These are phyloP conservation scores for Leucoma salicis DNA, from an alignment of 2,888 invertebrate species.

Conservation along the genomic window DNA sequence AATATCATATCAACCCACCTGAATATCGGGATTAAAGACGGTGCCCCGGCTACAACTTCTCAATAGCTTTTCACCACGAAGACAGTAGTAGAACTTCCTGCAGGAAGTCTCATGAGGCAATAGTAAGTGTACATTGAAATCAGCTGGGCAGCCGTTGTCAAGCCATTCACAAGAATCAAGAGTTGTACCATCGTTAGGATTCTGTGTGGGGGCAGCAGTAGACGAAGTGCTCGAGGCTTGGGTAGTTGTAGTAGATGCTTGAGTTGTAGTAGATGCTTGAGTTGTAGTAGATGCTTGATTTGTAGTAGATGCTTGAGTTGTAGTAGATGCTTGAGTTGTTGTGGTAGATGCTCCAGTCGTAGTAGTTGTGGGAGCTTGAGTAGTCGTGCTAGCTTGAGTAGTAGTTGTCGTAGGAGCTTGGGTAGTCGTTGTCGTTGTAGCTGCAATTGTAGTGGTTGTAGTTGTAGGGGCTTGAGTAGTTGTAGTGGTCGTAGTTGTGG, in stretches of 20 bases:
- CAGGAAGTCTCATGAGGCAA: conserved; percentile 43
- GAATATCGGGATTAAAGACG: not conserved
- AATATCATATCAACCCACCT: too few relatives aligned
- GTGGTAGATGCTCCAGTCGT: conserved; percentile 7
- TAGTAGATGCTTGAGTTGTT: conserved; percentile 9
- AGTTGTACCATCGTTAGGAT: conserved; percentile 1
- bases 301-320: conserved; percentile 12
- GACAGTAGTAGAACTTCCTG: conserved; percentile 45
- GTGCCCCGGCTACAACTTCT: not conserved
- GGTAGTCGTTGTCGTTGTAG: conserved; percentile 11
- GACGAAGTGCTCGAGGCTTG: not conserved
- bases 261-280: not conserved
- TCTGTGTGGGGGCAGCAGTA: not conserved
- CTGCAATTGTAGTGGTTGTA: conserved; percentile 12
- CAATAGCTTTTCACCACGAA: conserved; percentile 7
- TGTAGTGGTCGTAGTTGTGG: conserved; percentile 6
- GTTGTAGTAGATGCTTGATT: not conserved
- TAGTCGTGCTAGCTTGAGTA: conserved; percentile 2
- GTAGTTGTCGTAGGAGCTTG: conserved; percentile 7
- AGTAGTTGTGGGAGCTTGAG: conserved; percentile 14
- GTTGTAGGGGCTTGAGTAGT: conserved; percentile 10
- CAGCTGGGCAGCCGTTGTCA: conserved; percentile 11
- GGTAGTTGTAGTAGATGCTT: not conserved
- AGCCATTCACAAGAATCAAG: not conserved
- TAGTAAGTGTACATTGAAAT: conserved; percentile 31